These are phyloP conservation scores for Napeogenes sylphis DNA, from an alignment of 2,888 invertebrate species.

Conservation along the genomic window DNA sequence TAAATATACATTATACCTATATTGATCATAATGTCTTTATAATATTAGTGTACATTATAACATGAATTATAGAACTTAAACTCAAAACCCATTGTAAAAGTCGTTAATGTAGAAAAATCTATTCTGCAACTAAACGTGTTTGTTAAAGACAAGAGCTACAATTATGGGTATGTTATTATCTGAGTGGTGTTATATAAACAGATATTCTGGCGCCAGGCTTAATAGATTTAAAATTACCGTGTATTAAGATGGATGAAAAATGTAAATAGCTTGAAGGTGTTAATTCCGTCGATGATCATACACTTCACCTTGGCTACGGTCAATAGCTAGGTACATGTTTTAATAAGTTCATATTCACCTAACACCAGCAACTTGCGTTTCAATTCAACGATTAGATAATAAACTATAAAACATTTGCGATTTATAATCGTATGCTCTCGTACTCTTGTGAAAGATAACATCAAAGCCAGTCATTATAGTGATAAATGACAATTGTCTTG, in stretches of 20 bases:
- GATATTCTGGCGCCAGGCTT: conserved; percentile 14
- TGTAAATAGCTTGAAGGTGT: conserved; percentile 49
- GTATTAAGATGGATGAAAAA: conserved; percentile 16
- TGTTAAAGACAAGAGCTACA: neutral
- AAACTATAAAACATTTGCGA: conserved; percentile 37
- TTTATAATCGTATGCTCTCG: conserved; percentile 52
- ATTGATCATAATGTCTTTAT: neutral
- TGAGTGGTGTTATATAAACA: conserved; percentile 7
- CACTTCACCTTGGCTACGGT: conserved; percentile 57
- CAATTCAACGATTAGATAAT: conserved; percentile 39
- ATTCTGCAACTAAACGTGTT: no score
- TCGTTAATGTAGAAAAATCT: neutral
- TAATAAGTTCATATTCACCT: conserved; percentile 42
- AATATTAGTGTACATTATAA: no score
- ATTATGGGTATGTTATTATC: neutral
- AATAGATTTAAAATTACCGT: conserved; percentile 3
- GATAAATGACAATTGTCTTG: conserved; percentile 76
- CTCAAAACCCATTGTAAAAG: no score
- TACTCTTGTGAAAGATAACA: conserved; percentile 57
- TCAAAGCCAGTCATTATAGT: conserved; percentile 72
- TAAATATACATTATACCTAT: neutral
- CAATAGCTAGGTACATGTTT: conserved; percentile 40
- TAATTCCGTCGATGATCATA: conserved; percentile 57
- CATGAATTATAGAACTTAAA: no score
- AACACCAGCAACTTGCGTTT: conserved; percentile 25